Conservation (phyloP, 2,888 invertebrate genomes). For the Flexamia atlantica region DNA sequence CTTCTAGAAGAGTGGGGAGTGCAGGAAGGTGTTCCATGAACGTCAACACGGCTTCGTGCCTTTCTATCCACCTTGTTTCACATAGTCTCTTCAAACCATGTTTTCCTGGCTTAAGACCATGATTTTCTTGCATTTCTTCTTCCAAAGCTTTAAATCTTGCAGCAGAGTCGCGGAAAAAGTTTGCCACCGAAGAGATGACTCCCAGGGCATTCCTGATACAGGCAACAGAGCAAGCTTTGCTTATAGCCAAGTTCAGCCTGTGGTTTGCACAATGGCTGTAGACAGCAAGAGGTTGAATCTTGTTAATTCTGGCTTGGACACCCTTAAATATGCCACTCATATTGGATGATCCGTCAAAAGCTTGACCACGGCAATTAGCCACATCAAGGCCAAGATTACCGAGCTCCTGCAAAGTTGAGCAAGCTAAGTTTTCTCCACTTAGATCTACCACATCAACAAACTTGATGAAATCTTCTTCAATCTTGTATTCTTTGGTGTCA, state of each 20-base stretch:
- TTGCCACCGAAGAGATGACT: conserved; percentile 41
- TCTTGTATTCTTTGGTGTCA: no score
- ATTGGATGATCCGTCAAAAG: conserved; percentile 52
- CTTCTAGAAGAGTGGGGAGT: conserved; percentile 35
- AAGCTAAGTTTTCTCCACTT: no score
- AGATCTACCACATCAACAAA: no score
- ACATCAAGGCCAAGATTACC: conserved; percentile 34
- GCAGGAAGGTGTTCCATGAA: conserved; percentile 55
- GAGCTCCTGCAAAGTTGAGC: no score
- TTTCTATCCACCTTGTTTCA: conserved; percentile 63
- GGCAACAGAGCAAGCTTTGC: conserved; percentile 46
- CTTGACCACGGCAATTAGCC: conserved; percentile 50
- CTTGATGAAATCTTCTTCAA: no score
- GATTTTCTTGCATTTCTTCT: conserved; percentile 47
- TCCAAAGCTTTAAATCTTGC: conserved; percentile 23
- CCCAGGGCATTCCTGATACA: conserved; percentile 27
- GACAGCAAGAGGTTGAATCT: conserved; percentile 33
- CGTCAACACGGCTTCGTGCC: conserved; percentile 62
- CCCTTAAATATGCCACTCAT: conserved; percentile 55
- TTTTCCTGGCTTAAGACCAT: conserved; percentile 55
- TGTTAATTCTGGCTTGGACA: conserved; percentile 38
- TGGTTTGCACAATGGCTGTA: conserved; percentile 43
- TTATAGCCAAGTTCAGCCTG: conserved; percentile 34
- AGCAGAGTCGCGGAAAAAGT: conserved; percentile 42
- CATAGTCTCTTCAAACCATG: conserved; percentile 59